Percentiles rank a stretch among this genome's conserved stretches.
phyloP scores from a whole-genome alignment of 2,888 invertebrate species.

The Automeris io region DNA sequence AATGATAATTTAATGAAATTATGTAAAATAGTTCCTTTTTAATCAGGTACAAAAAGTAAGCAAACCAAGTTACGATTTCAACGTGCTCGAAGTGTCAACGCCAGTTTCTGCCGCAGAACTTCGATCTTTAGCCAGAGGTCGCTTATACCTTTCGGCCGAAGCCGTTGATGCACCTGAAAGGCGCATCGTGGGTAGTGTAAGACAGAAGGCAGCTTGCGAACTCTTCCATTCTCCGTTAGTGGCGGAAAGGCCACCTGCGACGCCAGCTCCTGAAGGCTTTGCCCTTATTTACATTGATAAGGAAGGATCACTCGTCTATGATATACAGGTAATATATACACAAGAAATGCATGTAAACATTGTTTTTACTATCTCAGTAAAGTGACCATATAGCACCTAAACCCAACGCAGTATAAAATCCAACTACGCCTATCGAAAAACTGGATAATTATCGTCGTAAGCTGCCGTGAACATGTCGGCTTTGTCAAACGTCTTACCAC shows the following conservation, averaged over 20 bases:
- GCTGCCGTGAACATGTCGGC: too few relatives aligned
- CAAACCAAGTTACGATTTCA: slow-evolving; percentile 86
- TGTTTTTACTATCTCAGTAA: too few relatives aligned
- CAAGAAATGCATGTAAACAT: too few relatives aligned
- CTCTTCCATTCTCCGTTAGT: slow-evolving; percentile 85
- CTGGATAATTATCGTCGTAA: too few relatives aligned
- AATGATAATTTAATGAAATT: slow-evolving; percentile 2
- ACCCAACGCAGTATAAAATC: too few relatives aligned
- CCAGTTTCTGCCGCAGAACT: slow-evolving; percentile 86
- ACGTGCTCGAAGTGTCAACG: slow-evolving; percentile 86
- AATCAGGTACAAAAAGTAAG: slow-evolving; percentile 77
- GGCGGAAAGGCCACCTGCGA: slow-evolving; percentile 63
- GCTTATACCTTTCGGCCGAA: slow-evolving; percentile 82
- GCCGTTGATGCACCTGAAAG: slow-evolving; percentile 81
- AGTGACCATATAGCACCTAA: too few relatives aligned
- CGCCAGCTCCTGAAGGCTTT: slow-evolving; percentile 78
- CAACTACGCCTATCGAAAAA: too few relatives aligned
- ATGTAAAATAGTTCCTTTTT: slow-evolving; percentile 21
- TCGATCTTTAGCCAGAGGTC: slow-evolving; percentile 85
- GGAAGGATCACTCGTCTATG: slow-evolving; percentile 86
- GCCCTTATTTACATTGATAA: slow-evolving; percentile 88
- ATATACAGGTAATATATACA: slow-evolving; percentile 82
- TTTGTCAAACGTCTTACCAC: too few relatives aligned
- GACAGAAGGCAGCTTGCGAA: slow-evolving; percentile 87
- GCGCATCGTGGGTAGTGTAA: slow-evolving; percentile 82